A percentile compares a stretch with the other conserved stretches of the same genome.
These are phyloP conservation scores for Cepaea hortensis DNA, from an alignment of 2,888 invertebrate species.

Conservation along the genomic window DNA sequence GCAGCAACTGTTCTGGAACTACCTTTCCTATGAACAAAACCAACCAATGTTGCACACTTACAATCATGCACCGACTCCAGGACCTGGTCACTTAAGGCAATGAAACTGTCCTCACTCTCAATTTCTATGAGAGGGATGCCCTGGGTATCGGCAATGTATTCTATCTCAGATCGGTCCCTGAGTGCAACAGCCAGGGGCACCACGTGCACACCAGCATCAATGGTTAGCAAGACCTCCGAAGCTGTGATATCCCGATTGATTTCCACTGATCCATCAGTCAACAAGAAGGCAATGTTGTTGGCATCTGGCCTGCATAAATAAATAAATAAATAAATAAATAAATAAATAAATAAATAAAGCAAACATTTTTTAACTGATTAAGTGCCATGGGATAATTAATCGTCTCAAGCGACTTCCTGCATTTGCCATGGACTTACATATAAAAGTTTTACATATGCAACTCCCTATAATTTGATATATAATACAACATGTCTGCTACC, in stretches of 20 bases:
- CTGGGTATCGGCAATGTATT: conserved; percentile 64
- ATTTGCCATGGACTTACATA: no score
- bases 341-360: not conserved
- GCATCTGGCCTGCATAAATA: conserved; percentile 49
- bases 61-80: conserved; percentile 52
- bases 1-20: no score
- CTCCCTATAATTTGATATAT: no score
- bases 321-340: not conserved
- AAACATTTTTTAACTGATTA: no score
- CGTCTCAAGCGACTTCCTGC: no score
- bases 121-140: conserved; percentile 62
- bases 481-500: no score
- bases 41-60: conserved; percentile 35
- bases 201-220: conserved; percentile 67
- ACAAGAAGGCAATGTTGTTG: conserved; percentile 67
- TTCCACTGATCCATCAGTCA: conserved; percentile 71
- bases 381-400: no score
- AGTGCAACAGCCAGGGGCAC: conserved; percentile 69
- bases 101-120: conserved; percentile 54
- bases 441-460: no score
- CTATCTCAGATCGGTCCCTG: conserved; percentile 62
- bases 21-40: no score
- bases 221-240: conserved; percentile 67
- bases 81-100: conserved; percentile 53
- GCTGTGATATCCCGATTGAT: conserved; percentile 63